Evolutionary conservation across 2,888 invertebrate species (phyloP), one percentile per base, ranked within the genome.

Genomic region (Mechanitis messenoides): DNA sequence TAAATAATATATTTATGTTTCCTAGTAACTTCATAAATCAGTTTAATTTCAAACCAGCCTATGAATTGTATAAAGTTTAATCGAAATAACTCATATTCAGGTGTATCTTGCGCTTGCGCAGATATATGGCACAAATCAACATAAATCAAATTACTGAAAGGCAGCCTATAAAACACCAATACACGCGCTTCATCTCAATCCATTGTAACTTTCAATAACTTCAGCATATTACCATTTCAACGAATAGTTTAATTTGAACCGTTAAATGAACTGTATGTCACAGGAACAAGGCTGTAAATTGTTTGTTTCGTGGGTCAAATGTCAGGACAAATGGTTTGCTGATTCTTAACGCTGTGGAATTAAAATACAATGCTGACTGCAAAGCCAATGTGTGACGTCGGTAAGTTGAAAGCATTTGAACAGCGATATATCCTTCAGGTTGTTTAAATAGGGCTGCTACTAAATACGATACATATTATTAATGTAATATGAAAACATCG

Each of bases 351-450:
- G 84, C 83, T 83, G 69, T 71, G 69, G 77, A 80, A 87, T 87
- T 87, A 86, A 78, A 87, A 87, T 87, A 87, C 87, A 87, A 87
- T 87, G 78, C 83, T 69, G 76, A 74, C 75, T 81, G 75, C 73
- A 77, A 76, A 77, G 76, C 73, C 77, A 76, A 76, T 77, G 80
- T 84, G 84, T 84, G 84, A 83, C 80, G 78, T 84, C 86, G 86
- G 87, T 77, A 61, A 83, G 77, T 83, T 86, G 79, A 87, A 86
- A 85, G 84, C 76, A 75, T 73, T 73, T 81, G 79, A 79, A 77
- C 72, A 76, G 75, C 84, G 74, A 85, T 86, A 84, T 83, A 84
- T 85, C 81, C 84, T 79, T 85, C 85, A 83, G 76, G 35, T 56
- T 53, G 57, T 38, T 53, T 28, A 50, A 45, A 11, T 61, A 71